phyloP scores from a whole-genome alignment of 2,797 vertebrate genomes.

The Tangara arthus region DNA sequence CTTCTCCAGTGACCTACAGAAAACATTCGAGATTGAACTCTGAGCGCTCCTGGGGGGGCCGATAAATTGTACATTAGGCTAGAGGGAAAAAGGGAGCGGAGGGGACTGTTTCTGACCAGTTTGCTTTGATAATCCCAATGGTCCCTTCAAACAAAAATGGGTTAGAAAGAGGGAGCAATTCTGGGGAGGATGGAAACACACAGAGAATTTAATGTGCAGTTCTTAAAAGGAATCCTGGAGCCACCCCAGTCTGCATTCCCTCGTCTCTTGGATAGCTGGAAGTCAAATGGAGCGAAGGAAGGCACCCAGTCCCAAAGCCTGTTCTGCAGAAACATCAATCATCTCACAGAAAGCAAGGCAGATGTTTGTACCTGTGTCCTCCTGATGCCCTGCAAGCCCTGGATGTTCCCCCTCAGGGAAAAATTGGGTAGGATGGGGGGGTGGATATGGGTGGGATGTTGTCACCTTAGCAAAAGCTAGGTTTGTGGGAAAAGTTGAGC shows the following conservation, averaged over 20 bases:
- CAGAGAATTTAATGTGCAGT: not conserved
- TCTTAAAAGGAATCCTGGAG: constrained; percentile 38
- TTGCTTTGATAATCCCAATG: constrained; percentile 68
- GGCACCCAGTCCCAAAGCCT: constrained; percentile 57
- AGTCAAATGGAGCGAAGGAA: constrained; percentile 30
- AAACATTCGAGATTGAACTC: constrained; percentile 98
- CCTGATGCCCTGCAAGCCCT: constrained; percentile 16
- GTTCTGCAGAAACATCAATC: constrained; percentile 54
- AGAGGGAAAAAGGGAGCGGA: constrained; percentile 60
- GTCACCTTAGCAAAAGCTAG: constrained; percentile 59
- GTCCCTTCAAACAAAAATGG: constrained; percentile 46
- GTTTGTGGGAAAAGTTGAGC: constrained; percentile 76
- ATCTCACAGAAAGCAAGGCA: constrained; percentile 52
- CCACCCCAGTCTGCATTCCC: constrained; percentile 2
- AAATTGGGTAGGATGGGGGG: not conserved
- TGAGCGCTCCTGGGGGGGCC: constrained; percentile 55
- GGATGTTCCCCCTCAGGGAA: constrained; percentile 24
- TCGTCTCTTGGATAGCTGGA: constrained; percentile 61
- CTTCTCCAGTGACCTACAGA: constrained; percentile 97
- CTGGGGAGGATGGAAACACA: not conserved
- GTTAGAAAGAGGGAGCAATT: constrained; percentile 29
- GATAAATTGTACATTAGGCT: constrained; percentile 36
- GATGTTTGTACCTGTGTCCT: constrained; percentile 5
- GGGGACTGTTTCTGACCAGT: constrained; percentile 46
- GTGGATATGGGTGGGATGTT: not conserved